phyloP scores from a whole-genome alignment of 1,140 invertebrate species.

The Streblospio benedicti region DNA sequence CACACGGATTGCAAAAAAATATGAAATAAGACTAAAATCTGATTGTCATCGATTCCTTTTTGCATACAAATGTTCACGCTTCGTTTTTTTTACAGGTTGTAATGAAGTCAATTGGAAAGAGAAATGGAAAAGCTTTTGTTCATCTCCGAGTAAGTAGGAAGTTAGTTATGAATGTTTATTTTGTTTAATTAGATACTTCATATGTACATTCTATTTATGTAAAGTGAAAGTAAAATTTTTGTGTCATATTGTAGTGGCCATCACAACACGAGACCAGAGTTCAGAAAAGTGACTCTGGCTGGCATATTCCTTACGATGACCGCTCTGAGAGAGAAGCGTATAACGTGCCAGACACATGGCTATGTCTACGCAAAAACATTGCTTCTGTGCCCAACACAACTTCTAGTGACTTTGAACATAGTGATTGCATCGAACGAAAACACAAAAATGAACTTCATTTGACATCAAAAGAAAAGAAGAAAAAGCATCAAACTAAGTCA shows the following conservation, averaged over 20 bases:
- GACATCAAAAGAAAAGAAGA: background rate
- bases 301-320: constrained; percentile 20
- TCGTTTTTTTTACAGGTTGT: background rate
- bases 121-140: background rate
- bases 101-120: background rate
- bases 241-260: constrained; percentile 15
- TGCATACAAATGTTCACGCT: background rate
- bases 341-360: background rate
- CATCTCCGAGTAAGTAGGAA: background rate
- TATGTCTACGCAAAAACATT: constrained; percentile 8
- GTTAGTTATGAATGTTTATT: background rate
- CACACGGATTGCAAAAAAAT: background rate
- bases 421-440: no score
- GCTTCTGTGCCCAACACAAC: background rate
- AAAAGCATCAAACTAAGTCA: background rate
- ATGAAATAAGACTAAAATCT: background rate
- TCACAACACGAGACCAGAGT: constrained; percentile 9
- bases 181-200: no score
- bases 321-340: background rate
- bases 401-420: constrained; percentile 3
- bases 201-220: no score
- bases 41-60: background rate
- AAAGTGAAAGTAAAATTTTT: background rate
- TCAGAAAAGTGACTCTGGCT: constrained; percentile 12
- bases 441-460: constrained; percentile 3